Evolutionary conservation across 2,888 invertebrate species (phyloP).

Genomic region (Oligia fasciuncula): DNA sequence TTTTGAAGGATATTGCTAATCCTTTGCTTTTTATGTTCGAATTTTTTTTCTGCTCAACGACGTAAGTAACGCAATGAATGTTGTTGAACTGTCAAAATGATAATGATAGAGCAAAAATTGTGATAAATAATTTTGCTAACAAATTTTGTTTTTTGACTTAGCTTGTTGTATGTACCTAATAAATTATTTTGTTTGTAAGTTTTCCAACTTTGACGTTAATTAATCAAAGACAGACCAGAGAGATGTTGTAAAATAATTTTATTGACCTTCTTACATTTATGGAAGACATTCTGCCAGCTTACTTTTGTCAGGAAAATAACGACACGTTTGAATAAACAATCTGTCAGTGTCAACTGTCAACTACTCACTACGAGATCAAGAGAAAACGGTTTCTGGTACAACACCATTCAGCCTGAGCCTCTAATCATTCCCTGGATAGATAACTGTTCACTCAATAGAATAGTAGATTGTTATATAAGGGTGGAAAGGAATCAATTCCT

Average conservation of each 20-base stretch:
- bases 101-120: not conserved
- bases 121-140: not conserved
- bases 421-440: no score
- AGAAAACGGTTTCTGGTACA: no score
- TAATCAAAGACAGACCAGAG: not conserved
- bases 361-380: no score
- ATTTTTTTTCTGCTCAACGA: no score
- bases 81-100: not conserved
- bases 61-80: no score
- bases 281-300: not conserved
- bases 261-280: no score
- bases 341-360: constrained; percentile 1
- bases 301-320: not conserved
- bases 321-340: constrained; percentile 5
- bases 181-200: not conserved
- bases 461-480: no score
- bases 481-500: no score
- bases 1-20: not conserved
- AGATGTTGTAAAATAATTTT: not conserved
- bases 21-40: no score
- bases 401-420: no score
- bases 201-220: not conserved
- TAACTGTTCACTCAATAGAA: no score
- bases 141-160: not conserved
- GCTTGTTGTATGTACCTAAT: not conserved